Conservation (phyloP, 2,113 vertebrate species). For the Shinisaurus crocodilurus region DNA sequence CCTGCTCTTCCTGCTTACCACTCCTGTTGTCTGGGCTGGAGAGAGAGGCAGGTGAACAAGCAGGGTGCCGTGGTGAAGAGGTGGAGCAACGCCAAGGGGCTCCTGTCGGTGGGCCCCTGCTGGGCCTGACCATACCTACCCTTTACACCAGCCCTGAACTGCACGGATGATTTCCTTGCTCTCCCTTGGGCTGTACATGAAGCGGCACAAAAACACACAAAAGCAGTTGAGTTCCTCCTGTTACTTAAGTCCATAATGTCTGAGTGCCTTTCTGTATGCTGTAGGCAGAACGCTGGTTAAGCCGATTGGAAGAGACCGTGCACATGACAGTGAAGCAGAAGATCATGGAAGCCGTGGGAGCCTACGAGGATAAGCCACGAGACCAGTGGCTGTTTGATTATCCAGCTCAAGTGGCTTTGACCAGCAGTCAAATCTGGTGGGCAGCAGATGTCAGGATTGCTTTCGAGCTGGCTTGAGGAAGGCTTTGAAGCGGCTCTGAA, state of each 20-base stretch:
- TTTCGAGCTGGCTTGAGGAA: slow-evolving; percentile 79
- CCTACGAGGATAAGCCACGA: slow-evolving; percentile 78
- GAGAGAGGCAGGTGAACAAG: too few relatives aligned
- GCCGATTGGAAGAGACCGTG: slow-evolving; percentile 74
- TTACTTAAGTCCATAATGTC: neutral
- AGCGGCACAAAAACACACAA: too few relatives aligned
- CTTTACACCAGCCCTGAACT: too few relatives aligned
- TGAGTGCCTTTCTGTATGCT: neutral
- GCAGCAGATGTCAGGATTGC: slow-evolving; percentile 78
- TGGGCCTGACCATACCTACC: too few relatives aligned
- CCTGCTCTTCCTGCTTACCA: too few relatives aligned
- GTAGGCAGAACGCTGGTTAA: slow-evolving; percentile 77
- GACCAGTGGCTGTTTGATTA: slow-evolving; percentile 83
- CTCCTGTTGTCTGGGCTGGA: too few relatives aligned
- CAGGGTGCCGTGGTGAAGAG: too few relatives aligned
- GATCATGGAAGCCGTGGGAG: slow-evolving; percentile 74
- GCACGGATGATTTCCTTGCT: neutral
- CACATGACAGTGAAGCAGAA: slow-evolving; percentile 73
- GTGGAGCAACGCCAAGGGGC: too few relatives aligned
- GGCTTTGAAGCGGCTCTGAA: slow-evolving; percentile 79
- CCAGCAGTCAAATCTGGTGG: slow-evolving; percentile 81
- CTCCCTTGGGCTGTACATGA: too few relatives aligned
- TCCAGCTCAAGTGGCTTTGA: slow-evolving; percentile 78
- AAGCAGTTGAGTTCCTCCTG: slow-evolving; percentile 22
- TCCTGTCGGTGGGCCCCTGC: too few relatives aligned